Evolutionary conservation across 2,113 vertebrate genomes (phyloP), one percentile per base, ranked within the genome.

Genomic region (Oreochromis aureus): DNA sequence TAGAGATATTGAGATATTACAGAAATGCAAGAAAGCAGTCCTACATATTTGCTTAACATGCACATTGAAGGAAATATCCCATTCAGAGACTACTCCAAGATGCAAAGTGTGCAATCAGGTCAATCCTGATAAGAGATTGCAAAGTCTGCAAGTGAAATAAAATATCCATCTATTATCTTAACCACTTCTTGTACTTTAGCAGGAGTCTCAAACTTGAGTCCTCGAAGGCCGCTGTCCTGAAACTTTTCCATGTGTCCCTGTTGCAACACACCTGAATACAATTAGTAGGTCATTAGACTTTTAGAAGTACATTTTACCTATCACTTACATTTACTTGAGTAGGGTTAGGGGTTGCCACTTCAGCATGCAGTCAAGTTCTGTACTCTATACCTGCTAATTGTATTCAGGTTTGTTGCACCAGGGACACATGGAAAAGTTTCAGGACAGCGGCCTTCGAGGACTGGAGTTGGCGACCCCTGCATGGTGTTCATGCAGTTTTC

Each of bases 171-270:
- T 32, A 6, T 9, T 61, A 2, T 34, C 9, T 61, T 61, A 59
- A 3, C 1, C 15, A 59, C 7, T 32, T 18, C 15, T 32, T 18
- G 4, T 30, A 16, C 15, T 32, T 9, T 3, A 48, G 7, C 48
- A 51, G 18, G 48, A 18, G 18, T 51, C 48, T 19, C 48, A 19
- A 51, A 1, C 48, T 51, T 7, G 16, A 19, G 16, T 19, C 18
- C 1, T 0, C 4, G 0, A 51, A 4, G 39, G 39, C 39, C 0
- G 4, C 4, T 41, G 39, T 41, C 39, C 39, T 41, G 10, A 41
- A 41, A 41, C 10, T 41, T 41, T 41, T 41, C 39, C 39, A 41
- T 1, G 39, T 41, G 39, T 41, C 39, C 39, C 39, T 41, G 10
- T 41, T 41, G 39, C 39, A 41, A 0, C 39, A 11, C 39, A 41